These are phyloP conservation scores for Sciurus carolinensis DNA, from an alignment of 2,797 vertebrate genomes.

Conservation along the genomic window DNA sequence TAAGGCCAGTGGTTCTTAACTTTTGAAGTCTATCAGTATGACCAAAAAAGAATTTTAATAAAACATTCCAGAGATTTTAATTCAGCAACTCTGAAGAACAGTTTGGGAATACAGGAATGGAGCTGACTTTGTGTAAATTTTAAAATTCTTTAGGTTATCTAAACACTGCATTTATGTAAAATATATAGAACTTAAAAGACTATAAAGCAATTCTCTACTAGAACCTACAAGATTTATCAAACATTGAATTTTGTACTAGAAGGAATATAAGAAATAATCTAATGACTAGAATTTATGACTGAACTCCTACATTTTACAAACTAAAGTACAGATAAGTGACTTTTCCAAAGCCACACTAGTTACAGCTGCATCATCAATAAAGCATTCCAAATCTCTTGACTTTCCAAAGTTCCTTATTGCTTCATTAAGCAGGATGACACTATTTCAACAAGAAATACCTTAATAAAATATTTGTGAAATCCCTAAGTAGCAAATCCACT, in stretches of 20 bases:
- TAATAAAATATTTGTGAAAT: slow-evolving; percentile 45
- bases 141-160: background rate
- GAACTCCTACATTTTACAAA: slow-evolving; percentile 28
- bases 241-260: background rate
- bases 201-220: slow-evolving; percentile 8
- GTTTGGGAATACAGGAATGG: background rate
- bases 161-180: slow-evolving; percentile 19
- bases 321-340: slow-evolving; percentile 18
- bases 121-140: background rate
- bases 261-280: slow-evolving; percentile 31
- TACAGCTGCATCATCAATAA: background rate
- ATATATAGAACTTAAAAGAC: slow-evolving; percentile 23
- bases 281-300: slow-evolving; percentile 3
- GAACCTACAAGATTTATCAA: slow-evolving; percentile 4
- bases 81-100: slow-evolving; percentile 2
- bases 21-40: background rate
- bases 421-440: background rate
- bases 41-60: background rate
- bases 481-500: background rate
- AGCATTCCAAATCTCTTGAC: background rate
- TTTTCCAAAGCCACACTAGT: background rate
- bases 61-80: slow-evolving; percentile 55
- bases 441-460: slow-evolving; percentile 42
- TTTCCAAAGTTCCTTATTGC: background rate
- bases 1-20: background rate